These are phyloP conservation scores for Micrasema longulum DNA, from an alignment of 1,140 invertebrate genomes.

Conservation along the genomic window DNA sequence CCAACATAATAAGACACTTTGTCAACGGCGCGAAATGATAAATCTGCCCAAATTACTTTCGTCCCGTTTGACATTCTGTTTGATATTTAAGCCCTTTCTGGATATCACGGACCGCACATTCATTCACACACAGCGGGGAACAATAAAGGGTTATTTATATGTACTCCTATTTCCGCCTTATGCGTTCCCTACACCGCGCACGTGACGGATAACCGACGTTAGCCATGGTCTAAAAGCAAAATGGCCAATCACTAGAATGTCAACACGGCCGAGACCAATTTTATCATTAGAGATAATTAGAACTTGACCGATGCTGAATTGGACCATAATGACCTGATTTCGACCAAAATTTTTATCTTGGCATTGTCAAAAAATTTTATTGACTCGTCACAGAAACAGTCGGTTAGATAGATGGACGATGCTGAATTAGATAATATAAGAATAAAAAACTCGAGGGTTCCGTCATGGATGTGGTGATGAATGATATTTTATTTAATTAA, in stretches of 20 bases:
- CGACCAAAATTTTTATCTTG: too few species aligned
- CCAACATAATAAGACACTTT: neutral
- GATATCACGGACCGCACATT: slow-evolving; percentile 7
- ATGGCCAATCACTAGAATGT: slow-evolving; percentile 12
- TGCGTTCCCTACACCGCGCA: neutral
- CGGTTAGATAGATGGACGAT: too few species aligned
- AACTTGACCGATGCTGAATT: too few species aligned
- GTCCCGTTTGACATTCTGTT: slow-evolving; percentile 4
- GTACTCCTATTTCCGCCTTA: neutral
- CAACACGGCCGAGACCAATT: neutral
- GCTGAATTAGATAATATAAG: too few species aligned
- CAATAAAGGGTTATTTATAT: slow-evolving; percentile 34
- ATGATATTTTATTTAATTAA: too few species aligned
- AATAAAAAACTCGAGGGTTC: too few species aligned
- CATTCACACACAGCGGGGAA: slow-evolving; percentile 5
- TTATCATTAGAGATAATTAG: too few species aligned
- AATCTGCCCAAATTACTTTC: slow-evolving; percentile 13
- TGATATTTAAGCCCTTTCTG: slow-evolving; percentile 22
- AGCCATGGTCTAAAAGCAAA: neutral
- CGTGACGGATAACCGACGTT: neutral
- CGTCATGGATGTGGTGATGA: too few species aligned
- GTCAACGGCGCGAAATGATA: slow-evolving; percentile 2
- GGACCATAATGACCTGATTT: too few species aligned
- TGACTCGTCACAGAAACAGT: too few species aligned
- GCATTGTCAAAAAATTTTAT: too few species aligned